Base-by-base conservation (phyloP, 1,140 invertebrate genomes). In the Lanistes nyassanus region DNA sequence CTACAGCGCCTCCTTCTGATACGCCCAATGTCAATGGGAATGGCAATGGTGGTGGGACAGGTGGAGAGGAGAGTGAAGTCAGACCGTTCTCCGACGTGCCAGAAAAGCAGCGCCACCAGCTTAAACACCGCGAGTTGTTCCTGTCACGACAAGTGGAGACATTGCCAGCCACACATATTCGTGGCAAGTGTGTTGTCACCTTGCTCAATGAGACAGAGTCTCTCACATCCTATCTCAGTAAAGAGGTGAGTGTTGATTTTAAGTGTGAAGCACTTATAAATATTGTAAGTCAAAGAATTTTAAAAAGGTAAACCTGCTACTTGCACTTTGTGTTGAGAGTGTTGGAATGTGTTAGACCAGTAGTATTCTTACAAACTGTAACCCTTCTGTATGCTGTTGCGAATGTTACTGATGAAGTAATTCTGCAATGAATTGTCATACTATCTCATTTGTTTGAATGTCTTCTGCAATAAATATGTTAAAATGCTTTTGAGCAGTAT, bases 151-250 rank as follows among this genome's bases (percentile, higher is more conserved):
- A 99, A 91, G 95, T 99, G 76, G 98, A 99, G 91, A 99, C 96
- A 4, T 92, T 99, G 86, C 97, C 98, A 56, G 98, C 98, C 67
- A 99, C 97, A 71, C 96, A 98, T 91, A 99, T 99, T 85, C 93
- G 98, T 85, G 98, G 98, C 86, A 99, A 99, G 92, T 99, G 98
- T 92, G 95, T 95, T 78, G 98, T 99, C 79, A 98, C 97, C 70
- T 92, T 99, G 74, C 93, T 99, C 87, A 99, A 99, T 91, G 98
- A 99, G 92, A 98, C 97, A 66, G 98, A 99, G 91, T 96, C 96
- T 80, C 91, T 98, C 82, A 91, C 94, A 82, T 97, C 96, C 88
- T 99, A 99, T 92, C 92, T 99, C 80, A 96, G 96, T 91, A 97
- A 97, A 92, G 97, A 99, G 88, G 94, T 95, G 77, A 77, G 84